These are phyloP conservation scores for Diloba caeruleocephala DNA, from an alignment of 2,888 invertebrate genomes.

Conservation along the genomic window DNA sequence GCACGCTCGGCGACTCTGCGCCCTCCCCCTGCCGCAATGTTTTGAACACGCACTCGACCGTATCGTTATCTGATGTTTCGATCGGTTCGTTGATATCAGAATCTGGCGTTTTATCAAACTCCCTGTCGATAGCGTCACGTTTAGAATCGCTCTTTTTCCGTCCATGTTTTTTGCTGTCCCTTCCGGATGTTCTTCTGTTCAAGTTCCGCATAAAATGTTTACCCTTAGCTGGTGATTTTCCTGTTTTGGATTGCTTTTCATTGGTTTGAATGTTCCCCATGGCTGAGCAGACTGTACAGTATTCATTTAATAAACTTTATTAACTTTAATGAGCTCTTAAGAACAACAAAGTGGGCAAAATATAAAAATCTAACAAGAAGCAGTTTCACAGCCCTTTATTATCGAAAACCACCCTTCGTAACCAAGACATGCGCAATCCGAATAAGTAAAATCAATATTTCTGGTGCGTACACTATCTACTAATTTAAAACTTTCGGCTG, in stretches of 20 bases:
- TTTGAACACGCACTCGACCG: constrained; percentile 83
- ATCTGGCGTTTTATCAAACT: constrained; percentile 84
- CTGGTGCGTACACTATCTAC: constrained; percentile 47
- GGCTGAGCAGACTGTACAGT: constrained; percentile 22
- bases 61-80: constrained; percentile 84
- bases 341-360: constrained; percentile 23
- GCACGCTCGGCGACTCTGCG: constrained; percentile 73
- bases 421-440: constrained; percentile 61
- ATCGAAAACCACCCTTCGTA: constrained; percentile 43
- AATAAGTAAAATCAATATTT: constrained; percentile 58
- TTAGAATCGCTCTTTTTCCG: constrained; percentile 79
- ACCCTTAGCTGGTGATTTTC: constrained; percentile 88
- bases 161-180: constrained; percentile 81
- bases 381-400: constrained; percentile 71
- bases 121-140: constrained; percentile 75
- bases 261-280: constrained; percentile 89
- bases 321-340: constrained; percentile 16
- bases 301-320: constrained; percentile 35
- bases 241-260: constrained; percentile 85
- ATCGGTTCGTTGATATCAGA: constrained; percentile 84
- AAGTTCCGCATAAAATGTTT: constrained; percentile 88
- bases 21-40: constrained; percentile 72
- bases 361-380: constrained; percentile 52
- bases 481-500: constrained; percentile 17
- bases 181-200: constrained; percentile 79